phyloP scores from a whole-genome alignment of 2,113 vertebrate genomes.

The Dromaius novaehollandiae region DNA sequence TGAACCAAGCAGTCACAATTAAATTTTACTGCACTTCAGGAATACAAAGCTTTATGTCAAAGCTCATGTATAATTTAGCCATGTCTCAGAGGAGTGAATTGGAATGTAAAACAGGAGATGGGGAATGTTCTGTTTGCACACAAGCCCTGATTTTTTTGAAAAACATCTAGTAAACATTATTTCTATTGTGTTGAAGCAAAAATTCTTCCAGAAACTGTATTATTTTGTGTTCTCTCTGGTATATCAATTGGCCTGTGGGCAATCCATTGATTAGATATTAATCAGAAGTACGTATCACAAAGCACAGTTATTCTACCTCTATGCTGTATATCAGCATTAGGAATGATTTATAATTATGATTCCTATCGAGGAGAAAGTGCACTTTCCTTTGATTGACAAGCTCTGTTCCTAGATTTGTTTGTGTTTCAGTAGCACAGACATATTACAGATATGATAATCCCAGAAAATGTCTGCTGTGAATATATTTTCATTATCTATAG shows the following conservation, averaged over 20 bases:
- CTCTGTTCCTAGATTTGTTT: background rate
- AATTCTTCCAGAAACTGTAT: background rate
- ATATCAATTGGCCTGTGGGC: background rate
- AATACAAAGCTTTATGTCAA: background rate
- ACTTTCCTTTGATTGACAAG: background rate
- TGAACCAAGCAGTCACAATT: background rate
- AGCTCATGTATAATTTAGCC: background rate
- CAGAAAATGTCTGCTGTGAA: background rate
- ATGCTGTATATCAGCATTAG: background rate
- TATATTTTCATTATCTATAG: background rate
- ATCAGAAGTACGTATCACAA: background rate
- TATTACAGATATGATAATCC: background rate
- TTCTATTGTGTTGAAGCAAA: background rate
- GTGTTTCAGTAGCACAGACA: background rate
- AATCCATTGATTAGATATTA: constrained; percentile 10
- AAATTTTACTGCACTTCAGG: background rate
- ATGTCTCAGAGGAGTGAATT: background rate
- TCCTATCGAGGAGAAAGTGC: background rate
- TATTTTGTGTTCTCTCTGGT: background rate
- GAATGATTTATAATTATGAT: background rate
- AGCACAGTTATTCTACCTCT: background rate
- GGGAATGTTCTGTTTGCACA: background rate
- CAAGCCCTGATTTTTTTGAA: background rate
- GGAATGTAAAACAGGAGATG: background rate
- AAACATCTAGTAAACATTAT: background rate